A percentile compares a stretch with the other conserved stretches of the same genome.
phyloP scores from a whole-genome alignment of 2,113 vertebrate species.

The Prionailurus bengalensis region DNA sequence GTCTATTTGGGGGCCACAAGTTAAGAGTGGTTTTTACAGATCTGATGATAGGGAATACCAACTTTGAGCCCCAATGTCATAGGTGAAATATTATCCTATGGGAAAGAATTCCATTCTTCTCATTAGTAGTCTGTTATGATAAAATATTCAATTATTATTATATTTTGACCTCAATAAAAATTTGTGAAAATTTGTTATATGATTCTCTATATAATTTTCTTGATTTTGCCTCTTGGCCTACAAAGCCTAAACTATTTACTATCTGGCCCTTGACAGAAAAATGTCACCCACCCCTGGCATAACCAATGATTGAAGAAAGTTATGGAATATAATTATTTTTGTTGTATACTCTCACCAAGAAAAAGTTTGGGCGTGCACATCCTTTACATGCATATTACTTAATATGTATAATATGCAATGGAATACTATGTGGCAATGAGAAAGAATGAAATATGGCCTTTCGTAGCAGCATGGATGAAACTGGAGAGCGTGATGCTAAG shows the following conservation, averaged over 20 bases:
- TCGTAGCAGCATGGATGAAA: too few relatives aligned
- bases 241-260: conserved; percentile 9
- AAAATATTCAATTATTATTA: conserved; percentile 12
- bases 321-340: background rate
- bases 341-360: background rate
- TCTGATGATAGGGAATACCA: background rate
- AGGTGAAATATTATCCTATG: background rate
- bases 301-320: background rate
- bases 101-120: conserved; percentile 18
- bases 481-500: too few relatives aligned
- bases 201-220: background rate
- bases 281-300: background rate
- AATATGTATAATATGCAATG: too few relatives aligned
- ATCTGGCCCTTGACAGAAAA: background rate
- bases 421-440: too few relatives aligned
- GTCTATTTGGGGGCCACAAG: background rate
- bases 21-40: background rate
- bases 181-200: background rate
- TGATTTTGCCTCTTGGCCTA: background rate
- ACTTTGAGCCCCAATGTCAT: background rate
- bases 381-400: background rate
- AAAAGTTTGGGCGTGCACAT: background rate
- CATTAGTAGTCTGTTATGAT: background rate
- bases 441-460: too few relatives aligned
- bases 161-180: background rate